phyloP scores from a whole-genome alignment of 2,888 invertebrate genomes.

The Enoplolaimus lenunculus region DNA sequence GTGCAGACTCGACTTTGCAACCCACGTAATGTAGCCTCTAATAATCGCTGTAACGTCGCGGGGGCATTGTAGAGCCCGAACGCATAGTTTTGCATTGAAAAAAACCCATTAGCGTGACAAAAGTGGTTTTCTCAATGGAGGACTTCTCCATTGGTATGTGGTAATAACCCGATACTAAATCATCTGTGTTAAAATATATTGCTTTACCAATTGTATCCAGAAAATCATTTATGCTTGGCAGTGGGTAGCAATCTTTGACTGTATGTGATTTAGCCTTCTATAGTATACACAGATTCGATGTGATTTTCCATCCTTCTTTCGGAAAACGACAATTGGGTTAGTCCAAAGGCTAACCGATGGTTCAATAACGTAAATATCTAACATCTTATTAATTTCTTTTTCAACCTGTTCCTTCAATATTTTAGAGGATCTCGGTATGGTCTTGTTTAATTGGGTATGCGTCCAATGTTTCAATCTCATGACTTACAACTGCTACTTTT shows the following conservation, averaged over 20 bases:
- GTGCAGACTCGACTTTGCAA: background rate
- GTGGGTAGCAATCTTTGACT: background rate
- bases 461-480: background rate
- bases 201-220: background rate
- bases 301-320: background rate
- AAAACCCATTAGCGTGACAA: background rate
- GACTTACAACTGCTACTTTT: background rate
- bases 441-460: conserved; percentile 12
- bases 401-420: background rate
- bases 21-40: background rate
- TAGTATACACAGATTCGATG: background rate
- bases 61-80: conserved; percentile 17
- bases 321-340: background rate
- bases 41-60: conserved; percentile 3
- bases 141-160: conserved; percentile 11
- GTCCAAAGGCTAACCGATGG: background rate
- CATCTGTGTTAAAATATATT: conserved; percentile 1
- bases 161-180: conserved; percentile 11
- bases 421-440: conserved; percentile 5
- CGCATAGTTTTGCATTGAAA: conserved; percentile 3
- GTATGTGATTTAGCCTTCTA: background rate
- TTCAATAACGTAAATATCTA: background rate
- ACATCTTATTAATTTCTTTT: background rate
- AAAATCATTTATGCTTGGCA: background rate
- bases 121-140: conserved; percentile 7